Base-by-base conservation (phyloP, 2,797 vertebrate genomes). In the Eleutherodactylus coqui region DNA sequence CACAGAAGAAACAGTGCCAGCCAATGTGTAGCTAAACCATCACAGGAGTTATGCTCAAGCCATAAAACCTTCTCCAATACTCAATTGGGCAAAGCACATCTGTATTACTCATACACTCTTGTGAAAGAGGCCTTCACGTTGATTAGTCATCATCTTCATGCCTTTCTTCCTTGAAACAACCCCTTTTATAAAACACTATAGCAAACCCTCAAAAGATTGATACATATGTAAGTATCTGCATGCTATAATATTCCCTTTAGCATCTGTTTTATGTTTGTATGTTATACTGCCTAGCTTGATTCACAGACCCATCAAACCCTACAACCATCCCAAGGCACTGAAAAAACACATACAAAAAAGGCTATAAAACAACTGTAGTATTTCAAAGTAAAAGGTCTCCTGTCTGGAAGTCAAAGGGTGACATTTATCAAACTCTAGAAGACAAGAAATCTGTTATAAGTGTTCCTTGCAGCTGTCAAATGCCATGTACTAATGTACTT, bases 331-430 rank as follows among this genome's bases (percentile, higher is more conserved):
- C 69, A 38, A 73, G 81, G 45, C 80, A 82, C 80, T 1, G 27
- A 70, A 53, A 73, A 82, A 43, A 60, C 45, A 19, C 60, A 32
- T 45, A 27, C 14, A 29, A 82, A 75, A n/a, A 83, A 58, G 38
- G n/a, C 69, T 41, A 75, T 83, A 83, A 84, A 84, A 84, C 43
- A 75, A 84, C 41, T 49, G 73, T 34, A 84, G 58, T 84, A 76
- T 84, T 27, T 84, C 82, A 77, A 47, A 75, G 73, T 75, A 41
- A 84, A 64, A 67, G 64, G 32, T 64, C 45, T 72, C 51, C 69
- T 58, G 81, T 73, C 80, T 72, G 69, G 16, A 75, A 58, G 69
- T 58, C 69, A 53, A 51, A 58, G n/a, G 75, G 45, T 16, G 32
- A 70, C 34, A 85, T 85, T 78, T 79, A 85, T 79, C 75, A 79